These are phyloP conservation scores for Butorides virescens DNA, from an alignment of 2,113 vertebrate genomes.

Conservation along the genomic window DNA sequence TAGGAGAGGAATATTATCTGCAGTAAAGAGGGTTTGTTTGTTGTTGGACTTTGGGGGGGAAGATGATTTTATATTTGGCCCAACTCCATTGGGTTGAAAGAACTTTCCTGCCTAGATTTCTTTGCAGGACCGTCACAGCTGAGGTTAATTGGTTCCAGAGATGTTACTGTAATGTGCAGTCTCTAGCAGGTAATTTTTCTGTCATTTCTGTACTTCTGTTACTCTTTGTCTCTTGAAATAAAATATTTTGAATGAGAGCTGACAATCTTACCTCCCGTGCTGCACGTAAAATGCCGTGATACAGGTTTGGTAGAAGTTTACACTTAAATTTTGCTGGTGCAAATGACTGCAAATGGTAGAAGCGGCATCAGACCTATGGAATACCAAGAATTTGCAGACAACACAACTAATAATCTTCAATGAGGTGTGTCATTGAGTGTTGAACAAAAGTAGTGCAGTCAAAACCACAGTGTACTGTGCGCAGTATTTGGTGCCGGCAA, in stretches of 20 bases:
- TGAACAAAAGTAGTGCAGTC: neutral
- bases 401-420: neutral
- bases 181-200: neutral
- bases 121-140: neutral
- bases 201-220: neutral
- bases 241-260: neutral
- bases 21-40: neutral
- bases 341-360: neutral
- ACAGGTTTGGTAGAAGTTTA: neutral
- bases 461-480: neutral
- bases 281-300: neutral
- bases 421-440: neutral
- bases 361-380: neutral
- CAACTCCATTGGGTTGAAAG: neutral
- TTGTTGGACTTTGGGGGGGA: neutral
- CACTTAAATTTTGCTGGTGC: neutral
- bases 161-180: neutral
- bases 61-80: neutral
- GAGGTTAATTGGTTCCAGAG: neutral
- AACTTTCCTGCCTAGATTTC: neutral
- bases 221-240: neutral
- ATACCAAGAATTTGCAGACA: neutral
- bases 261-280: neutral
- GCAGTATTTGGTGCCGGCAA: neutral
- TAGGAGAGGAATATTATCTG: neutral